phyloP scores from a whole-genome alignment of 2,113 vertebrate species.

The Piaya cayana region DNA sequence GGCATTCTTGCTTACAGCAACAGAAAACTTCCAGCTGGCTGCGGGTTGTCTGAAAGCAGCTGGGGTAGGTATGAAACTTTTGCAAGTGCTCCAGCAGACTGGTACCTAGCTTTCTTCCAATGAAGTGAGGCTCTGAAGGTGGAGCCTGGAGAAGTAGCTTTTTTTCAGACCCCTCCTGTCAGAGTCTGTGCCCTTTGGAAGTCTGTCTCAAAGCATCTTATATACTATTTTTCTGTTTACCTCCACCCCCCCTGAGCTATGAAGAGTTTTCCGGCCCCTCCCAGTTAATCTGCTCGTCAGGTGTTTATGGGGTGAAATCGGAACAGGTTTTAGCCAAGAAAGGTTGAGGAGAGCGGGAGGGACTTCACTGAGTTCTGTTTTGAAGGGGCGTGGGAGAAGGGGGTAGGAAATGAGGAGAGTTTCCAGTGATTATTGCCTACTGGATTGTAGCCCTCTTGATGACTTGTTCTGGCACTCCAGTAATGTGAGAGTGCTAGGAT shows the following conservation, averaged over 20 bases:
- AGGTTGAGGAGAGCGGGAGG: background rate
- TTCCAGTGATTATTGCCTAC: conserved; percentile 48
- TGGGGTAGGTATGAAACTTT: background rate
- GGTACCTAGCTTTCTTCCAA: conserved; percentile 35
- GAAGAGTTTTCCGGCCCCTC: conserved; percentile 60
- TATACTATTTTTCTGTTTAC: conserved; percentile 84
- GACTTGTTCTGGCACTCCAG: conserved; percentile 47
- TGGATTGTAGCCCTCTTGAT: conserved; percentile 66
- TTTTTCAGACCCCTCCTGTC: conserved; percentile 44
- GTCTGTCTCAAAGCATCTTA: conserved; percentile 85
- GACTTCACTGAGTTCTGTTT: conserved; percentile 10
- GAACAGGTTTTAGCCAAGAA: conserved; percentile 45
- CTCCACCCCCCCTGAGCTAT: conserved; percentile 74
- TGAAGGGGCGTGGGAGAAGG: conserved; percentile 36
- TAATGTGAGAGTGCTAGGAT: background rate
- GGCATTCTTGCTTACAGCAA: conserved; percentile 65
- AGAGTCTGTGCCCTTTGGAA: conserved; percentile 57
- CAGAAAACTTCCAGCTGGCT: conserved; percentile 32
- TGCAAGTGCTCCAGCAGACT: background rate
- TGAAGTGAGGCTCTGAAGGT: conserved; percentile 50
- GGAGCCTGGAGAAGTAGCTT: conserved; percentile 31
- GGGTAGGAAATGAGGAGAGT: conserved; percentile 12
- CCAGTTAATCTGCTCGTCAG: conserved; percentile 74
- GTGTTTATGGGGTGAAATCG: conserved; percentile 72
- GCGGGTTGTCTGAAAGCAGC: background rate